Evolutionary conservation across 1,140 invertebrate species (phyloP).

Genomic region (Aphidius ervi): DNA sequence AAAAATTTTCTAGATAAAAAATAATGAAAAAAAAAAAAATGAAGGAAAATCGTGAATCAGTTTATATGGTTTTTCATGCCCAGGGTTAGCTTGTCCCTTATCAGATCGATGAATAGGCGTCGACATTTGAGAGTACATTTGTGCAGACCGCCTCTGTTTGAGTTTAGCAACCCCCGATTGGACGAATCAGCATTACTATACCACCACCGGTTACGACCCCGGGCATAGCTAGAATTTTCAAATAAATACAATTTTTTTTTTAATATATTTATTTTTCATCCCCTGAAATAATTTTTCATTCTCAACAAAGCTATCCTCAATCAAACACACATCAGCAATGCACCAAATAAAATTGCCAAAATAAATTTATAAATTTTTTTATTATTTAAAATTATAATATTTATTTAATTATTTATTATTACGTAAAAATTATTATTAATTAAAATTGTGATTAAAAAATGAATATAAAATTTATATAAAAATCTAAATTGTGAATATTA

Average conservation of each 20-base stretch:
- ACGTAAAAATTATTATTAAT: no score
- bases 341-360: no score
- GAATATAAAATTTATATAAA: no score
- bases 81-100: slow-evolving; percentile 22
- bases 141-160: slow-evolving; percentile 28
- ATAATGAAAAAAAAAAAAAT: neutral
- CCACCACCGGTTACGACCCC: slow-evolving; percentile 22
- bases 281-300: slow-evolving; percentile 5
- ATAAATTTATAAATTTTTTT: no score
- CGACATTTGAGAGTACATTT: slow-evolving; percentile 25
- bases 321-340: neutral
- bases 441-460: no score
- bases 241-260: slow-evolving; percentile 14
- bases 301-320: slow-evolving; percentile 1
- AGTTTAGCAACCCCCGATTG: slow-evolving; percentile 27
- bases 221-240: slow-evolving; percentile 19
- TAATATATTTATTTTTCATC: slow-evolving; percentile 12
- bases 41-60: neutral
- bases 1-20: neutral
- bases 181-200: slow-evolving; percentile 29
- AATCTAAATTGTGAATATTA: no score
- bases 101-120: slow-evolving; percentile 49
- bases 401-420: no score
- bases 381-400: no score
- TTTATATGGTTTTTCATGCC: neutral